Evolutionary conservation across 2,113 vertebrate genomes (phyloP), one percentile per base, ranked within the genome.

Genomic region (Procapra przewalskii): DNA sequence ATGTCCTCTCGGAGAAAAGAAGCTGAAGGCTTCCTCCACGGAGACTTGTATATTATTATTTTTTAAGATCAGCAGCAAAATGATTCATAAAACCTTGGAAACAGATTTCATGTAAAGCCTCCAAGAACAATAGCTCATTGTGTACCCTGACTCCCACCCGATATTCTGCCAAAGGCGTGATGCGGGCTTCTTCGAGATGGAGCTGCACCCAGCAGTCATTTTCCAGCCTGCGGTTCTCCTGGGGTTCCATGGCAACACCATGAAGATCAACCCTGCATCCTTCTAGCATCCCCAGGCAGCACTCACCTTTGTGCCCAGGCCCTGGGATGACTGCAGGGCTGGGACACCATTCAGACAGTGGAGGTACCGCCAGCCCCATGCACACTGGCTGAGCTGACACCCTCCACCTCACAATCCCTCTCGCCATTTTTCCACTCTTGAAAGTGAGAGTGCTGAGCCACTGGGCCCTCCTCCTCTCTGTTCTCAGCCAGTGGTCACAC

Each of bases 51-150:
- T 98, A 96, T 98, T 97, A 97, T 96, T 98, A 88, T 96, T 97
- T 97, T 94, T 96, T 31, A 89, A 97, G 96, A 97, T 96, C 93
- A 59, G 71, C 83, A 96, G 97, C 96, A 97, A 95, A 97, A 87
- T 96, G 97, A 97, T 98, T 98, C 97, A 98, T 95, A 98, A 98
- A 98, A 98, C 96, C 93, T 96, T 98, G 97, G 96, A 97, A 98
- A 98, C 93, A 97, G 92, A 96, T 92, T 94, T 96, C 79, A 89
- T 97, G 96, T 97, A 98, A 97, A 98, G 94, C 96, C 60, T 97
- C 90, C 75, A 97, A 98, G 97, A 98, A 98, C 95, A 98, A 98
- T 98, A 98, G 94, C 92, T 94, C 92, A 96, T 97, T 98, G 97
- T 96, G 97, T 95, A 90, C 96, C 0, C 94, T 98, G 97, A 98